phyloP scores from a whole-genome alignment of 2,888 invertebrate species.

The Caenorhabditis sulstoni region DNA sequence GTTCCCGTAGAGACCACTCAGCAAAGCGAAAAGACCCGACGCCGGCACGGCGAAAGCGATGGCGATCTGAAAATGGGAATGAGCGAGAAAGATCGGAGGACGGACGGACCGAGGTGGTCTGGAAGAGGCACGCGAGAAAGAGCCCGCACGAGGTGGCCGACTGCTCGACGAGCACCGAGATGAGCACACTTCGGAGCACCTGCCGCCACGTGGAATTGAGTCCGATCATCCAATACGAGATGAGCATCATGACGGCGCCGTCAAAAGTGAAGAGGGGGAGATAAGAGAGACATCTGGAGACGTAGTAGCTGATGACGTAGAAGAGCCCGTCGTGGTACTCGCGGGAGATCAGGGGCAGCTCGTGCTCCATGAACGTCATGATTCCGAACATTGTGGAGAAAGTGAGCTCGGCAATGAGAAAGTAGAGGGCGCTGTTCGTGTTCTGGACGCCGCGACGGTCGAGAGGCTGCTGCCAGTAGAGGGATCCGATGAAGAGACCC shows the following conservation, averaged over 20 bases:
- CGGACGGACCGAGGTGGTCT: conserved; percentile 20
- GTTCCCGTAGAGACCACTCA: conserved; percentile 78
- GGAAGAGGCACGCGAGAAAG: conserved; percentile 42
- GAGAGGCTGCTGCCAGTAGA: conserved; percentile 84
- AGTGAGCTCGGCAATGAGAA: conserved; percentile 92
- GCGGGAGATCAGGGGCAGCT: conserved; percentile 90
- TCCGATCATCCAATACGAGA: conserved; percentile 92
- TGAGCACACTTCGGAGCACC: conserved; percentile 32
- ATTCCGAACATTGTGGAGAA: conserved; percentile 84
- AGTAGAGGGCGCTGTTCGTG: conserved; percentile 92
- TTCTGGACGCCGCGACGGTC: conserved; percentile 88
- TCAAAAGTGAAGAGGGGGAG: conserved; percentile 83
- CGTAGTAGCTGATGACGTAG: conserved; percentile 67
- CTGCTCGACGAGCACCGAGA: conserved; percentile 33
- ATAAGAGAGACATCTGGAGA: conserved; percentile 74
- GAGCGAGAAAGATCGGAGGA: background rate
- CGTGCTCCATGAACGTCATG: conserved; percentile 90
- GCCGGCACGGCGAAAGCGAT: conserved; percentile 69
- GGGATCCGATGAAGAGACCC: conserved; percentile 87
- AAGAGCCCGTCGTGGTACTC: conserved; percentile 88
- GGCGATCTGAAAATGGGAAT: conserved; percentile 19
- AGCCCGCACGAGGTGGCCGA: conserved; percentile 40
- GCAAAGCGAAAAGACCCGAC: conserved; percentile 71
- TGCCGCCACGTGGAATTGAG: conserved; percentile 60
- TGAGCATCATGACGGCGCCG: conserved; percentile 88